phyloP scores from a whole-genome alignment of 2,113 vertebrate species.

The Mesoclemmys tuberculata region DNA sequence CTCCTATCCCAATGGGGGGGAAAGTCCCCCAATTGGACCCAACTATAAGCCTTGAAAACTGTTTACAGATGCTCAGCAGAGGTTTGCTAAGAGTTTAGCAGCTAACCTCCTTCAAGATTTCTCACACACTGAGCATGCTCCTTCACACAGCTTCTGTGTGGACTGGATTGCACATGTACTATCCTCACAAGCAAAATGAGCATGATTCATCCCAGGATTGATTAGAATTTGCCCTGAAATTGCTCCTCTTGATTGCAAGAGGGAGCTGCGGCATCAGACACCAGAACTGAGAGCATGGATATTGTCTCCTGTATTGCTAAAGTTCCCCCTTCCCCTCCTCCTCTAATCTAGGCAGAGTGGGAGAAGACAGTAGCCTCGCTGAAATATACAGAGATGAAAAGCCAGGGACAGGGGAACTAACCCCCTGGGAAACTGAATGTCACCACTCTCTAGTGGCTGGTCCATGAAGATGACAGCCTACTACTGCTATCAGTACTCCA shows the following conservation, averaged over 20 bases:
- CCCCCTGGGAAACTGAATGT: background rate
- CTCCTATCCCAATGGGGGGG: background rate
- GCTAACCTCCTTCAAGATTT: background rate
- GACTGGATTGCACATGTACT: background rate
- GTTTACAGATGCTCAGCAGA: background rate
- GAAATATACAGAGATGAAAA: background rate
- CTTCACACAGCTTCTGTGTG: background rate
- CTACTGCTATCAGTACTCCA: background rate
- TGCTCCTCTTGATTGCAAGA: background rate
- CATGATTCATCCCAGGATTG: background rate
- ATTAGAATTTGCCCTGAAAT: rapidly evolving
- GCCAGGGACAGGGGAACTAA: background rate
- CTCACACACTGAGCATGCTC: background rate
- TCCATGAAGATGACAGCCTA: background rate
- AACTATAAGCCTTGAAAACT: background rate
- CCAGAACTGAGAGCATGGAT: background rate
- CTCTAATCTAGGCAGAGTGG: background rate
- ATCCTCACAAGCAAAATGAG: rapidly evolving
- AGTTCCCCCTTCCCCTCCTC: background rate
- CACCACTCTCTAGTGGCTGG: background rate
- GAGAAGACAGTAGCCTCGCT: background rate
- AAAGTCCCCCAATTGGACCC: background rate
- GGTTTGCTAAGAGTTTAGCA: background rate
- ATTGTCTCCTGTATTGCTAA: background rate
- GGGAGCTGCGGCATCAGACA: background rate